Evolutionary conservation across 1,140 invertebrate genomes (phyloP).

Genomic region (Pissodes strobi): DNA sequence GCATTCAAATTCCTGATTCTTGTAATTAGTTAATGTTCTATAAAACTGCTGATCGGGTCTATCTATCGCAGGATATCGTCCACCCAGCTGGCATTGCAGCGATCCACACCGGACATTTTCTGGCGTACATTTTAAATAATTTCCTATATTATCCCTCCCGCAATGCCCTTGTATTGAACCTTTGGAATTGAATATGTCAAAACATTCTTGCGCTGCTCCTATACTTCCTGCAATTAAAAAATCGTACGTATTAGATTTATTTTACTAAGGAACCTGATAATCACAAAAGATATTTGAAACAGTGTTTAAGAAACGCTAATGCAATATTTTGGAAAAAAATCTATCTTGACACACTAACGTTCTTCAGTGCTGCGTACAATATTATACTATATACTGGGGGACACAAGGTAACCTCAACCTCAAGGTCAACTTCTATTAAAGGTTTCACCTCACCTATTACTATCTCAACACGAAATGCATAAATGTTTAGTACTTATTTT

Average conservation of each 20-base stretch:
- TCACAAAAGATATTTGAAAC: too few species aligned
- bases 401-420: too few species aligned
- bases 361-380: too few species aligned
- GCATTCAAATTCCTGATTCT: constrained; percentile 86
- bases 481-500: too few species aligned
- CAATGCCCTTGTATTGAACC: constrained; percentile 93
- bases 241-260: not conserved
- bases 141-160: constrained; percentile 77
- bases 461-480: too few species aligned
- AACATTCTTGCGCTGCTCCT: constrained; percentile 83
- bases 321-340: too few species aligned
- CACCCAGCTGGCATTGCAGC: constrained; percentile 87
- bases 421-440: too few species aligned
- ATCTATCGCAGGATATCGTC: constrained; percentile 73
- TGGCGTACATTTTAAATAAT: constrained; percentile 82
- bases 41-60: constrained; percentile 81
- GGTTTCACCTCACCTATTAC: too few species aligned
- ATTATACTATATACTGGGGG: too few species aligned
- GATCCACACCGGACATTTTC: constrained; percentile 89
- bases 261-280: too few species aligned
- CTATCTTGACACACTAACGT: too few species aligned
- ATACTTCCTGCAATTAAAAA: constrained; percentile 61
- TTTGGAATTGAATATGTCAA: constrained; percentile 91
- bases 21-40: constrained; percentile 83
- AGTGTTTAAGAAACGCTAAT: too few species aligned